Evolutionary conservation across 2,797 vertebrate species (phyloP).

Genomic region (Gymnoscopelus microlampas): DNA sequence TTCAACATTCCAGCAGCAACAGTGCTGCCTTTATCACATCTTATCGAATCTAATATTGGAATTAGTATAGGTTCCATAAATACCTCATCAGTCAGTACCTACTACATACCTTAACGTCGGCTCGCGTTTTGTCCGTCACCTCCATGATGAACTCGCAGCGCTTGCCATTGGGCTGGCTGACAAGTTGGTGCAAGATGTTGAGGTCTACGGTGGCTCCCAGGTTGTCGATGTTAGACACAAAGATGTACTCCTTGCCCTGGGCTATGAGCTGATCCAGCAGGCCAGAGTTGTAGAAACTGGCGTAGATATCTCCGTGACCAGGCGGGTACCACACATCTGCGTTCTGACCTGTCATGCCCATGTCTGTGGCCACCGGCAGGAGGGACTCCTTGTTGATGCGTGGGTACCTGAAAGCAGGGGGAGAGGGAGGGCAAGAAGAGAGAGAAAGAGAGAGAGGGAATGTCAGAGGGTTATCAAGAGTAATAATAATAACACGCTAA

Average conservation of each 20-base stretch:
- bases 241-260: conserved; percentile 96
- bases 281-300: conserved; percentile 93
- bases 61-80: too few relatives aligned
- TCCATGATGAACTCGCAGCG: conserved; percentile 98
- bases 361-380: conserved; percentile 88
- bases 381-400: conserved; percentile 96
- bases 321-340: conserved; percentile 95
- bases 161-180: conserved; percentile 90
- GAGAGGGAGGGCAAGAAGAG: neutral
- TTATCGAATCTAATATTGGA: too few relatives aligned
- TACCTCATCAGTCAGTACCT: too few relatives aligned
- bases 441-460: neutral
- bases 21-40: too few relatives aligned
- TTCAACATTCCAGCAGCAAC: too few relatives aligned
- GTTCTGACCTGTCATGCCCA: conserved; percentile 86
- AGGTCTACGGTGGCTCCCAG: conserved; percentile 97
- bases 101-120: conserved; percentile 91
- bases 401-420: conserved; percentile 84
- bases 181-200: conserved; percentile 93
- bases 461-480: neutral
- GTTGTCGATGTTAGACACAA: conserved; percentile 98
- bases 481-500: too few relatives aligned
- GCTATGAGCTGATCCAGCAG: conserved; percentile 89
- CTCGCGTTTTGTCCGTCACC: conserved; percentile 97
- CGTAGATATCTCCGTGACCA: conserved; percentile 94